Conservation (phyloP, 2,888 invertebrate species). For the Drosophila maculinotata region DNA sequence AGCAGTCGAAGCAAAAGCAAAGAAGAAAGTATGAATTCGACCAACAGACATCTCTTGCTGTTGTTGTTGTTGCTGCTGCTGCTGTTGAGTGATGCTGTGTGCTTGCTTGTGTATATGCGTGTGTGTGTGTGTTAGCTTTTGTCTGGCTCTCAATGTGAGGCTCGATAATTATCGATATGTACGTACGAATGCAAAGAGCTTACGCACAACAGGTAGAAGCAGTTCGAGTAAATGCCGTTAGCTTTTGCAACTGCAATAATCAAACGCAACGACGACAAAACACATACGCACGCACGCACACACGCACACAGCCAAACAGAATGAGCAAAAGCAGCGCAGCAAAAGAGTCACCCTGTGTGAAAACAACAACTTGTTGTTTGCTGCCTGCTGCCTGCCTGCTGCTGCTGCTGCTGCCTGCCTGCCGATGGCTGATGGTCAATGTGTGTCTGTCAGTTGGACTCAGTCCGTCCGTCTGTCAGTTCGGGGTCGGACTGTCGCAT, state of each 20-base stretch:
- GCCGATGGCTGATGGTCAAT: conserved; percentile 52
- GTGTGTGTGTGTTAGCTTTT: conserved; percentile 23
- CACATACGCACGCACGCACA: conserved; percentile 6
- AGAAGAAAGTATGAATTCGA: conserved; percentile 68
- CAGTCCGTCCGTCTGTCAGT: conserved; percentile 44
- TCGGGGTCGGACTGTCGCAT: conserved; percentile 60
- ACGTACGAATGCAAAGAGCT: conserved; percentile 46
- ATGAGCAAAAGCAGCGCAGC: conserved; percentile 11
- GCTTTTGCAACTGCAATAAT: conserved; percentile 57
- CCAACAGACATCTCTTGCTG: conserved; percentile 45
- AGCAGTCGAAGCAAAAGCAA: conserved; percentile 42
- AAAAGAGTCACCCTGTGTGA: conserved; percentile 26
- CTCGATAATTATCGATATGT: conserved; percentile 61
- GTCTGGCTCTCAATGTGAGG: conserved; percentile 23
- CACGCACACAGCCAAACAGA: conserved; percentile 13
- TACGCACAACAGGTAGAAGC: conserved; percentile 52
- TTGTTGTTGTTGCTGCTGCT: conserved; percentile 19
- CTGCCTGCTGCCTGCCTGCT: conserved; percentile 17
- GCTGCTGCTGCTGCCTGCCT: conserved; percentile 8
- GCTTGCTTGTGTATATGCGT: conserved; percentile 9
- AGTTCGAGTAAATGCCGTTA: conserved; percentile 58
- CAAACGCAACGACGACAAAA: conserved; percentile 11
- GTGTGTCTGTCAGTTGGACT: conserved; percentile 52
- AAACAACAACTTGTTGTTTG: conserved; percentile 61
- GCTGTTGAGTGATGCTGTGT: conserved; percentile 25